phyloP scores from a whole-genome alignment of 2,888 invertebrate genomes.

The Acleris sparsana region DNA sequence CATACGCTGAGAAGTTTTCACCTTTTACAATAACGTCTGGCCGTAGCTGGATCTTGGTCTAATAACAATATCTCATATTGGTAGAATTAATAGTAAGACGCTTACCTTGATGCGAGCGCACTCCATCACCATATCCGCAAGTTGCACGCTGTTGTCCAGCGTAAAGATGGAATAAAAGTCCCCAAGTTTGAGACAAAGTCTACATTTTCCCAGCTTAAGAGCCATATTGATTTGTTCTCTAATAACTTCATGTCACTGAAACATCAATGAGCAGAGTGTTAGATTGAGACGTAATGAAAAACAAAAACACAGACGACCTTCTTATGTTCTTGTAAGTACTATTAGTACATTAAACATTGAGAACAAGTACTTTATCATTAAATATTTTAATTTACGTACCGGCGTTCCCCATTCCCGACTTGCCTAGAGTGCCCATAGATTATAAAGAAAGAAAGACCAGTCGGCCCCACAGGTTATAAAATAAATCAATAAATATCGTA shows the following conservation, averaged over 20 bases:
- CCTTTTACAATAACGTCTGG: too few species aligned
- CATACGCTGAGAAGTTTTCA: too few species aligned
- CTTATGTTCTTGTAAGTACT: neutral
- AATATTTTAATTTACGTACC: conserved; percentile 45
- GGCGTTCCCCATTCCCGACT: conserved; percentile 45
- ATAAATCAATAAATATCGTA: too few species aligned
- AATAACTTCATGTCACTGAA: conserved; percentile 65
- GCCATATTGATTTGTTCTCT: conserved; percentile 79
- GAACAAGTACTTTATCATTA: neutral
- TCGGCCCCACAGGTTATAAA: too few species aligned
- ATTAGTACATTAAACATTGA: conserved; percentile 3
- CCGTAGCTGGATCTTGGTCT: too few species aligned
- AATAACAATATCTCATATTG: too few species aligned
- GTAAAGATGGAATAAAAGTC: conserved; percentile 82
- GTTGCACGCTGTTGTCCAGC: conserved; percentile 74
- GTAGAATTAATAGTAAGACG: too few species aligned
- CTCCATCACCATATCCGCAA: conserved; percentile 81
- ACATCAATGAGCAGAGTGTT: conserved; percentile 53
- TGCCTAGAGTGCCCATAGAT: neutral
- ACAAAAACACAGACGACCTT: neutral
- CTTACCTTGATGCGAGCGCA: conserved; percentile 74
- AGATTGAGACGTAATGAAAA: neutral
- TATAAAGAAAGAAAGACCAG: too few species aligned
- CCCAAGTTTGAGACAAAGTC: conserved; percentile 80
- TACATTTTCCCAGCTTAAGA: conserved; percentile 81